These are phyloP conservation scores for Drosophila melanica DNA, from an alignment of 1,140 invertebrate species.

Conservation along the genomic window DNA sequence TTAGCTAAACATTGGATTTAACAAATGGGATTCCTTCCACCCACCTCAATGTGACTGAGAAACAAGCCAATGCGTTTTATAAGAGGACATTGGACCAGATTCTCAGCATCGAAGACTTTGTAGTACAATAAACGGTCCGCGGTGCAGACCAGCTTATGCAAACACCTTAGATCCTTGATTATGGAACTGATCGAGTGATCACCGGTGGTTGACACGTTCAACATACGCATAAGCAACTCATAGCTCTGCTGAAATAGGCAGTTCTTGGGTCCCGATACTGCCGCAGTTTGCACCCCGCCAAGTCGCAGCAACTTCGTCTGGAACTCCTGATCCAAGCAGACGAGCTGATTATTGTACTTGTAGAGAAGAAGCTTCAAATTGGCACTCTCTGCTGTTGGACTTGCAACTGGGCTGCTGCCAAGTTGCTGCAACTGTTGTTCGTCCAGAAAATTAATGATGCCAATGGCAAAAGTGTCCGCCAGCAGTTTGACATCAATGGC, in stretches of 20 bases:
- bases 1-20: neutral
- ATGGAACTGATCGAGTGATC: slow-evolving; percentile 43
- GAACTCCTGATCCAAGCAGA: slow-evolving; percentile 50
- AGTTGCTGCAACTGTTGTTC: slow-evolving; percentile 49
- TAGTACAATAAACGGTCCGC: slow-evolving; percentile 70
- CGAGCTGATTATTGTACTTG: slow-evolving; percentile 67
- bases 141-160: slow-evolving; percentile 57
- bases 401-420: neutral
- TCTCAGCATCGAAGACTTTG: slow-evolving; percentile 66
- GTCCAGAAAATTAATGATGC: slow-evolving; percentile 79
- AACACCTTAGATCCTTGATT: slow-evolving; percentile 48
- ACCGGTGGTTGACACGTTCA: slow-evolving; percentile 54
- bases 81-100: slow-evolving; percentile 57
- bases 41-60: slow-evolving; percentile 70
- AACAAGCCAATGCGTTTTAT: slow-evolving; percentile 77
- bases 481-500: slow-evolving; percentile 58
- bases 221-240: slow-evolving; percentile 69
- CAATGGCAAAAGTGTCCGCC: slow-evolving; percentile 71
- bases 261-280: slow-evolving; percentile 35
- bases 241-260: slow-evolving; percentile 72
- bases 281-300: neutral
- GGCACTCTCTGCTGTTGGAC: neutral
- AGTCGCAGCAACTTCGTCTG: slow-evolving; percentile 2
- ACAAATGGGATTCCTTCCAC: neutral
- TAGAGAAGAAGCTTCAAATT: slow-evolving; percentile 47